A percentile compares a stretch with the other conserved stretches of the same genome.
Conservation (phyloP, 2,797 vertebrate species). For the Glyptemys insculpta region DNA sequence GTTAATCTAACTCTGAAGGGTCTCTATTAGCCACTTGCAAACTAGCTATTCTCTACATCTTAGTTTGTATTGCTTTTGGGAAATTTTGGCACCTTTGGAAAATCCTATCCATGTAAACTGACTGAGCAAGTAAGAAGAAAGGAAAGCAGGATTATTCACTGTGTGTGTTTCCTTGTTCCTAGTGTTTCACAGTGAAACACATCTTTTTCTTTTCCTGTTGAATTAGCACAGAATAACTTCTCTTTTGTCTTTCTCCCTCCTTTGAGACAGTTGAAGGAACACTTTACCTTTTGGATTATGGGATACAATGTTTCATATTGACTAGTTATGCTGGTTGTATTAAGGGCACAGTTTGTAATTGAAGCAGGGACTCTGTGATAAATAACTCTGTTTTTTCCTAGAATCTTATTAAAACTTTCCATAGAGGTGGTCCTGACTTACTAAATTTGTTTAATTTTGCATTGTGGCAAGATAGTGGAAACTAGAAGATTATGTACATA, state of each 20-base stretch:
- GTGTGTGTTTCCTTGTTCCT: not conserved
- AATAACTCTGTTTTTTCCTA: not conserved
- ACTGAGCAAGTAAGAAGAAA: fast-evolving
- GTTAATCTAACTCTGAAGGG: fast-evolving
- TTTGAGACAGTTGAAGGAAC: not conserved
- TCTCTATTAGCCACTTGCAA: not conserved
- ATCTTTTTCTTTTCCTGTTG: not conserved
- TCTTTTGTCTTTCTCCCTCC: not conserved
- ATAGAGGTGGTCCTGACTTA: not conserved
- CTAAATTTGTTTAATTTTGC: not conserved
- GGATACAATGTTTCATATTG: not conserved
- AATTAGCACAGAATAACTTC: not conserved
- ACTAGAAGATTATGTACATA: not conserved
- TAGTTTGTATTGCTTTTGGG: not conserved
- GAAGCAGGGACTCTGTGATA: not conserved
- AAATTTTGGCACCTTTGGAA: fast-evolving
- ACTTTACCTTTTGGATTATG: not conserved
- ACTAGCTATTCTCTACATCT: not conserved
- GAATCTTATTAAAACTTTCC: not conserved
- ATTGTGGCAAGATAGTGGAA: not conserved
- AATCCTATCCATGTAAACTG: not conserved
- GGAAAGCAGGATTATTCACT: not conserved
- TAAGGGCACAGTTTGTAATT: not conserved
- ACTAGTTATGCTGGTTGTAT: not conserved
- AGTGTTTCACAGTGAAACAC: not conserved